These are phyloP conservation scores for Bagarius yarrelli DNA, from an alignment of 2,113 vertebrate species.

Conservation along the genomic window DNA sequence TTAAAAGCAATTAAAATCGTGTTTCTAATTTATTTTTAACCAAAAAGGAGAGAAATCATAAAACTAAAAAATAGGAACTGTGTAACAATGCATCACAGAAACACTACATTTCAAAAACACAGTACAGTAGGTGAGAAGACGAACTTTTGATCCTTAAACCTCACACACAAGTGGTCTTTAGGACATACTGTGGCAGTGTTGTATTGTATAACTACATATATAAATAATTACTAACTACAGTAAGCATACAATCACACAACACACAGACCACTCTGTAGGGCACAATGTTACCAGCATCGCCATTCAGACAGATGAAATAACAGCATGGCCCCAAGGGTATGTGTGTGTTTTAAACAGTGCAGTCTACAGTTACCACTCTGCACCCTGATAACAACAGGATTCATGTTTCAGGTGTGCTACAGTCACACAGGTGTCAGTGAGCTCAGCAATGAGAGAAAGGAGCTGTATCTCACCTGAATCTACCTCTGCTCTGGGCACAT, in stretches of 20 bases:
- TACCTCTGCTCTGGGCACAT: slow-evolving; percentile 14
- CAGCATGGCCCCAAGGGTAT: slow-evolving; percentile 36
- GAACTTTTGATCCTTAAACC: background rate
- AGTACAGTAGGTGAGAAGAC: background rate
- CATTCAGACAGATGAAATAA: slow-evolving; percentile 30
- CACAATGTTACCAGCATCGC: background rate
- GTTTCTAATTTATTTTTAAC: background rate
- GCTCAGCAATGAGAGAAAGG: slow-evolving; percentile 45
- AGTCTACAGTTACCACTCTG: slow-evolving; percentile 60
- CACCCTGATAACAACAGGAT: slow-evolving; percentile 58
- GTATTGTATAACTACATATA: background rate
- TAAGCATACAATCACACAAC: background rate
- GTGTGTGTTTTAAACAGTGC: slow-evolving; percentile 35
- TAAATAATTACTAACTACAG: background rate
- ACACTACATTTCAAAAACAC: background rate
- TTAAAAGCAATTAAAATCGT: background rate
- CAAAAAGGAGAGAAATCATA: background rate
- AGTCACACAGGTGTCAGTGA: slow-evolving; percentile 58
- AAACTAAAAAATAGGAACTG: background rate
- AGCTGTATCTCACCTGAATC: slow-evolving; percentile 17
- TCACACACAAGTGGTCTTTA: background rate
- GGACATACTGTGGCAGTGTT: too few relatives aligned
- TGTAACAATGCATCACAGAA: background rate
- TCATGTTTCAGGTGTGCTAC: slow-evolving; percentile 59
- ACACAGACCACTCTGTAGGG: background rate